phyloP scores from a whole-genome alignment of 1,140 invertebrate species.

The Tetraneura akinire region DNA sequence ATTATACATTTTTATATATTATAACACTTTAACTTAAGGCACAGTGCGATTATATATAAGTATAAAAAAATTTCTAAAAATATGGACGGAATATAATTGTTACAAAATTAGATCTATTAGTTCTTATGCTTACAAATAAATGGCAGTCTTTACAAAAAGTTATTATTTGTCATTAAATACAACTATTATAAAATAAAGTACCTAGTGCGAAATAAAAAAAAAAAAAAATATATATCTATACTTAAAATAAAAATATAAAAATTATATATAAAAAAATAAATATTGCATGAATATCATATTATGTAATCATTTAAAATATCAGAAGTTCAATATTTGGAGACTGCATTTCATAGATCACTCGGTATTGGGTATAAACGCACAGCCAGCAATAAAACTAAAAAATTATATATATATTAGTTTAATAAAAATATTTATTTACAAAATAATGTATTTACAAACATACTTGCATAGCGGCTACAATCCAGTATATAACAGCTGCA shows the following conservation, averaged over 20 bases:
- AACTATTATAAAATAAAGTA: neutral
- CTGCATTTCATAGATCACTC: constrained; percentile 75
- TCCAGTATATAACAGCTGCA: constrained; percentile 49
- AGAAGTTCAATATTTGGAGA: constrained; percentile 85
- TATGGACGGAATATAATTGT: constrained; percentile 41
- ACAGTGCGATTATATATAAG: neutral
- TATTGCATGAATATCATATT: neutral
- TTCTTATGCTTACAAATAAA: constrained; percentile 23
- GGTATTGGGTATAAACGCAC: constrained; percentile 80
- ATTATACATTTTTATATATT: neutral
- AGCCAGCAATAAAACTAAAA: constrained; percentile 84
- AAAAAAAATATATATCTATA: constrained; percentile 32
- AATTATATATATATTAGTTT: constrained; percentile 41
- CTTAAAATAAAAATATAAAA: neutral
- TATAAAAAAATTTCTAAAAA: neutral
- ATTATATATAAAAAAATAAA: neutral
- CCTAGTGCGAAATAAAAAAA: constrained; percentile 11
- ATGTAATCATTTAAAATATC: constrained; percentile 63
- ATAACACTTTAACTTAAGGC: neutral
- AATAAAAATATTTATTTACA: constrained; percentile 25
- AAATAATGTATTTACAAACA: constrained; percentile 21
- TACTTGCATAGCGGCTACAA: constrained; percentile 47
- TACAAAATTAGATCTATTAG: constrained; percentile 2
- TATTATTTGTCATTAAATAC: constrained; percentile 24
- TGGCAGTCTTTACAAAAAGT: constrained; percentile 41